Evolutionary conservation across 2,113 vertebrate species (phyloP).

Genomic region (Balaeniceps rex): DNA sequence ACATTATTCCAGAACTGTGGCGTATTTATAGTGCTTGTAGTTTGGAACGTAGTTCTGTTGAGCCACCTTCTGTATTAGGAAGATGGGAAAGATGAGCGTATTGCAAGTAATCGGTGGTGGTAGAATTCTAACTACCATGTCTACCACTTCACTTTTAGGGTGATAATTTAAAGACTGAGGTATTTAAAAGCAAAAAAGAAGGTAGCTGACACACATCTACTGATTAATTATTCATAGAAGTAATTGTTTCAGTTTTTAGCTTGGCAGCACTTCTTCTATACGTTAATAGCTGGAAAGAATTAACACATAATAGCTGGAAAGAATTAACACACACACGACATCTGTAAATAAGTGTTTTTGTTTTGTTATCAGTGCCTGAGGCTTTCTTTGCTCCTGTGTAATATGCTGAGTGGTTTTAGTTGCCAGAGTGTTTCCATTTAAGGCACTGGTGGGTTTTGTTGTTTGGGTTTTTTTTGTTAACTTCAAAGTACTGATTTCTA

Average conservation of each 20-base stretch:
- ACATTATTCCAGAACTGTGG: neutral
- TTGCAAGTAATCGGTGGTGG: neutral
- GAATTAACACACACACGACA: neutral
- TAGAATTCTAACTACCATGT: neutral
- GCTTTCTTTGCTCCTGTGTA: neutral
- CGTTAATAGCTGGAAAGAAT: neutral
- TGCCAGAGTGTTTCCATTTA: neutral
- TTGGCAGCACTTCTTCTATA: neutral
- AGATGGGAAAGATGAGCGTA: neutral
- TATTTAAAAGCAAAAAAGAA: neutral
- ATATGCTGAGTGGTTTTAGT: neutral
- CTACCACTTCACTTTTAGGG: neutral
- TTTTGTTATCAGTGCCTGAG: neutral
- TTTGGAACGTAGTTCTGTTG: neutral
- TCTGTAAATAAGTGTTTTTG: neutral
- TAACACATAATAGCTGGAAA: neutral
- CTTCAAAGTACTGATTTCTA: neutral
- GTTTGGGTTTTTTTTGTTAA: neutral
- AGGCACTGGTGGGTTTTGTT: neutral
- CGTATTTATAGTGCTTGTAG: neutral
- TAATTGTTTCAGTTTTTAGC: neutral
- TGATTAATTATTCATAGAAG: constrained; percentile 4
- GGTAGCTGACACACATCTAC: neutral
- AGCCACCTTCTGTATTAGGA: neutral
- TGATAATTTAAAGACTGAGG: neutral